Percentiles rank a stretch among this genome's conserved stretches.
Conservation (phyloP, 1,140 invertebrate species). For the Arion vulgaris region DNA sequence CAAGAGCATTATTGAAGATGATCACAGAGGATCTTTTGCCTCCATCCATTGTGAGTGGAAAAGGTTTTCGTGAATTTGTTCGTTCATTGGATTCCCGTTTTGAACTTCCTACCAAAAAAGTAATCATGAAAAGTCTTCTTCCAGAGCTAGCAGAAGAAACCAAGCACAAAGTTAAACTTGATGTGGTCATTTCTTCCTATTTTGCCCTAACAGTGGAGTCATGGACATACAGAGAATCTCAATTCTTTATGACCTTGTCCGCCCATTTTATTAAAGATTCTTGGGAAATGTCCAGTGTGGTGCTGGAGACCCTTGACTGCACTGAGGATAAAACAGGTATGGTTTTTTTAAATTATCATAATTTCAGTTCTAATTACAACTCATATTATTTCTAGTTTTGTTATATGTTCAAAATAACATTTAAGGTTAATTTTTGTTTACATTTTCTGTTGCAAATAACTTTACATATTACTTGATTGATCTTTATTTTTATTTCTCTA, state of each 20-base stretch:
- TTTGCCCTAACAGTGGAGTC: conserved; percentile 32
- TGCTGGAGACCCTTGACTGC: conserved; percentile 34
- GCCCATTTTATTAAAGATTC: conserved; percentile 37
- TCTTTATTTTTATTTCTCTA: too few species aligned
- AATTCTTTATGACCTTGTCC: conserved; percentile 21
- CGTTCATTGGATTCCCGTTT: conserved; percentile 6
- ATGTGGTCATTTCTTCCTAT: conserved; percentile 33
- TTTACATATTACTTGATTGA: too few species aligned
- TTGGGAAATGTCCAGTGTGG: conserved; percentile 35
- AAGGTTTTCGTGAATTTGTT: conserved; percentile 34
- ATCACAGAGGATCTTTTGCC: conserved; percentile 15
- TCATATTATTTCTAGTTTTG: background rate
- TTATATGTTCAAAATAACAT: too few species aligned
- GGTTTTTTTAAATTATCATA: background rate
- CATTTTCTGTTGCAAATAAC: too few species aligned
- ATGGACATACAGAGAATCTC: conserved; percentile 27
- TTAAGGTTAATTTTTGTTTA: too few species aligned
- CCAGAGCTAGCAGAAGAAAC: conserved; percentile 31
- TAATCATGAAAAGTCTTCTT: conserved; percentile 20
- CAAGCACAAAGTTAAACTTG: conserved; percentile 35
- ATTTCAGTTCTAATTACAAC: background rate
- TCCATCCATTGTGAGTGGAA: conserved; percentile 12
- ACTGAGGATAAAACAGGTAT: conserved; percentile 35
- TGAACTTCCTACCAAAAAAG: conserved; percentile 32
- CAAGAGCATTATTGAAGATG: conserved; percentile 25